Evolutionary conservation across 2,888 invertebrate genomes (phyloP), one percentile per base, ranked within the genome.

Genomic region (Ichneumoninae sp.): DNA sequence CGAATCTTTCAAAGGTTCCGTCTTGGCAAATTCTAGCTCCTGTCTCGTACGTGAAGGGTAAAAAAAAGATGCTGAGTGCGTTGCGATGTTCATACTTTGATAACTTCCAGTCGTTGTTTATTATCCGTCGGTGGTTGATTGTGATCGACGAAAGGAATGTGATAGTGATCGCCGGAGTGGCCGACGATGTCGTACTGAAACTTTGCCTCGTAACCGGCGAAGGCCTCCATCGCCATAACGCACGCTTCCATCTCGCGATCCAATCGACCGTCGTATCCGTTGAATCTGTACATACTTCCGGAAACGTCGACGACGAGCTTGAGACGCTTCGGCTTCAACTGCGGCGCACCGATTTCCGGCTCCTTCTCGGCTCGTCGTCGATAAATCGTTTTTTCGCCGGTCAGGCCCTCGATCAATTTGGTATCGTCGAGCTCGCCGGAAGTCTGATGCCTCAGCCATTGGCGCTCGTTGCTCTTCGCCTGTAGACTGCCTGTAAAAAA

Each of bases 221-320:
- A 96, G 0, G 98, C 97, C 92, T 99, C 99, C 95, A 98, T 98
- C 0, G 98, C 95, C 91, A 99, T 95, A 0, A 98, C 96, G 16
- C 97, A 97, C 0, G 98, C 98, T 93, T 98, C 98, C 94, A 98
- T 95, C 88, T 98, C 97, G 83, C 98, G 96, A 92, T 99, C 98
- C 80, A 99, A 95, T 75, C 99, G 96, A 0, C 98, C 97, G 94
- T 99, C 99, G 94, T 98, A 98, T 0, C 98, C 97, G 93, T 99
- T 99, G 93, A 99, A 99, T 91, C 98, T 96, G 92, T 99, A 99
- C 99, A 99, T 99, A 87, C 98, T 98, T 3, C 99, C 99, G 1
- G 98, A 98, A 0, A 99, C 98, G 94, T 99, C 99, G 0, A 98
- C 96, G 0, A 99, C 96, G 0, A 99, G 94, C 80, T 97, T 95